Evolutionary conservation across 2,797 vertebrate species (phyloP).

Genomic region (Anguilla megastoma): DNA sequence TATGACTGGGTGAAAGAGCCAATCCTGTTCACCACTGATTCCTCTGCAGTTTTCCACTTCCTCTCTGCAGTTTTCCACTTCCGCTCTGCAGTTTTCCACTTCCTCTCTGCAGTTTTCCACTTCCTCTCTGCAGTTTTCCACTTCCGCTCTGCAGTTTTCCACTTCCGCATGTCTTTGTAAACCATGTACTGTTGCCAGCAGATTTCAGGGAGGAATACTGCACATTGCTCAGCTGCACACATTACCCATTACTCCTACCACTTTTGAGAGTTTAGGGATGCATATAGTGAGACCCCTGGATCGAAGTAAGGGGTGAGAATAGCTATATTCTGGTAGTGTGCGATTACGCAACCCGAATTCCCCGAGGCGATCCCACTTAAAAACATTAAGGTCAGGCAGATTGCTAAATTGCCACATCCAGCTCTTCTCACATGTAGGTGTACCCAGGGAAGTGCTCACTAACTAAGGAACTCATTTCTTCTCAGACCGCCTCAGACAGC

Average conservation of each 20-base stretch:
- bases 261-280: constrained; percentile 27
- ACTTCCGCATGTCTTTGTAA: neutral
- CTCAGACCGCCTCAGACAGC: constrained; percentile 14
- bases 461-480: constrained; percentile 30
- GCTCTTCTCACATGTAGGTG: constrained; percentile 29
- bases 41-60: no score
- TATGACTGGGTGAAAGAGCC: no score
- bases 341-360: constrained; percentile 32
- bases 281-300: constrained; percentile 35
- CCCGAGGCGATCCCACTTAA: constrained; percentile 27
- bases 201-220: neutral
- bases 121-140: no score
- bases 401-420: constrained; percentile 15
- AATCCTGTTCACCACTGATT: no score
- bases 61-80: no score
- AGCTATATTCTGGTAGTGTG: constrained; percentile 25
- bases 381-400: constrained; percentile 23
- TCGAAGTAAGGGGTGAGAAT: constrained; percentile 16
- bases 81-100: no score
- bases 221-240: neutral
- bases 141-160: no score
- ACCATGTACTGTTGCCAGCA: constrained; percentile 6
- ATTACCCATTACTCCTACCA: neutral
- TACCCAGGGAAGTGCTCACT: constrained; percentile 28
- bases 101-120: no score